phyloP scores from a whole-genome alignment of 92 coral and sea anemone species.

The Epizoanthus illoricatus region DNA sequence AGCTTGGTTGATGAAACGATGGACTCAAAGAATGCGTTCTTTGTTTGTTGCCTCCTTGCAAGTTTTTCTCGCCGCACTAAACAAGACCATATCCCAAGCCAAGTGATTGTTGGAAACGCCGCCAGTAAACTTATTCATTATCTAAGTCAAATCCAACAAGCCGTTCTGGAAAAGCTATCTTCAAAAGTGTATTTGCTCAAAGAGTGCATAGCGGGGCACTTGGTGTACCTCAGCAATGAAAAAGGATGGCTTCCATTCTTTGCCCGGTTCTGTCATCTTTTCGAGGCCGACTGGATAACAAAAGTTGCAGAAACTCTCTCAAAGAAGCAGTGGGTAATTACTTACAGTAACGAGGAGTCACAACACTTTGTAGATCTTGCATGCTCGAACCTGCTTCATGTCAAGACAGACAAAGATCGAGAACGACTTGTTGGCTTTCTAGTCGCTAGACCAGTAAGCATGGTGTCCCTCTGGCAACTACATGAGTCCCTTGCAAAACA shows the following conservation, averaged over 20 bases:
- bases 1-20: neutral
- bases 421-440: neutral
- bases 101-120: neutral
- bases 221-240: neutral
- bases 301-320: neutral
- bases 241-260: neutral
- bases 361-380: neutral
- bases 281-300: neutral
- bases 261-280: slow-evolving; percentile 21
- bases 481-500: neutral
- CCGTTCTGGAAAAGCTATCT: slow-evolving; percentile 25
- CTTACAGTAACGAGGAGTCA: neutral
- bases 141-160: neutral
- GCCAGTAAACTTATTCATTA: slow-evolving; percentile 32
- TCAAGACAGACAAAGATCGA: neutral
- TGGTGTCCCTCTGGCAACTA: slow-evolving; percentile 14
- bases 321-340: neutral
- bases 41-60: slow-evolving; percentile 52
- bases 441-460: neutral
- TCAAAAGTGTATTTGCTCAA: neutral
- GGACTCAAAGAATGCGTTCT: slow-evolving; percentile 35
- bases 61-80: slow-evolving; percentile 21
- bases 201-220: neutral
- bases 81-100: neutral
- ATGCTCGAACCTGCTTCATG: neutral